phyloP scores from a whole-genome alignment of 2,113 vertebrate species.

The Phrynosoma blainvillii region DNA sequence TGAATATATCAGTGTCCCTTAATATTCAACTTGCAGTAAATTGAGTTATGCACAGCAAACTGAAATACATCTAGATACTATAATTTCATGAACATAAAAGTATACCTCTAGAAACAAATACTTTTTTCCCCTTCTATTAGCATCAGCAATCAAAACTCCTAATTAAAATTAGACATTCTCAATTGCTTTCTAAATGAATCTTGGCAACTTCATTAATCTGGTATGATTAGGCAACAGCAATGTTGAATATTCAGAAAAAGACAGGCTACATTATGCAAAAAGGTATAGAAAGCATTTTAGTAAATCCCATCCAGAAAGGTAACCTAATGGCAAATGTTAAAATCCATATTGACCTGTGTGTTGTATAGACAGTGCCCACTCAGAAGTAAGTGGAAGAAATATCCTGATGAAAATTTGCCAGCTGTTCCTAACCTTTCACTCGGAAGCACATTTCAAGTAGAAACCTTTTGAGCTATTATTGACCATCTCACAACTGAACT shows the following conservation, averaged over 20 bases:
- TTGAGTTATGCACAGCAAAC: not conserved
- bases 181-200: conserved; percentile 38
- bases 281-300: not conserved
- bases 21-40: not conserved
- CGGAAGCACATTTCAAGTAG: not conserved
- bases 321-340: not conserved
- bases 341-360: not conserved
- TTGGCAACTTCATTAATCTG: conserved; percentile 33
- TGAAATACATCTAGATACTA: not conserved
- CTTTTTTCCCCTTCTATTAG: conserved; percentile 31
- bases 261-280: not conserved
- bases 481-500: not conserved
- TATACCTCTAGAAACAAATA: conserved; percentile 5
- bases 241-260: conserved; percentile 19
- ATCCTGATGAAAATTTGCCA: not conserved
- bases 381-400: not conserved
- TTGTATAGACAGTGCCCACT: not conserved
- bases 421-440: not conserved
- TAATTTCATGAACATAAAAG: conserved; percentile 7
- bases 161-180: conserved; percentile 44
- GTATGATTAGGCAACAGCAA: conserved; percentile 21
- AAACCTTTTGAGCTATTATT: not conserved
- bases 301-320: not conserved
- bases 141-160: conserved; percentile 25
- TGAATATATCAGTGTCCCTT: not conserved